Evolutionary conservation across 2,888 invertebrate genomes (phyloP), one percentile per base, ranked within the genome.

Genomic region (Scelioninae gen. 1): DNA sequence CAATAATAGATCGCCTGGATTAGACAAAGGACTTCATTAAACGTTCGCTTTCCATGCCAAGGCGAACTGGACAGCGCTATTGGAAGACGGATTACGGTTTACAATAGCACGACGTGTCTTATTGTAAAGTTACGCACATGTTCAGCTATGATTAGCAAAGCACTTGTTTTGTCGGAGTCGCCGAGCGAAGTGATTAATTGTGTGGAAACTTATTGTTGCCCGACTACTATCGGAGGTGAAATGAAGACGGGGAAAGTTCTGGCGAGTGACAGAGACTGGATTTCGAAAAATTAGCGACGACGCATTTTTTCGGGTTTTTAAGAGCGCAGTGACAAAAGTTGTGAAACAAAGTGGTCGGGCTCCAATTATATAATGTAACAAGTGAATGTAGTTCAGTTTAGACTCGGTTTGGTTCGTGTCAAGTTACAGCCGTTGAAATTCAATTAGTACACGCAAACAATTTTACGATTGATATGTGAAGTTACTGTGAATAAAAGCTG

Each of bases 41-140:
- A 87, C 72, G 85, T 76, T 86, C 83, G 88, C 89, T 91, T 91
- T 91, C 88, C 90, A 90, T 90, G 90, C 91, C 90, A 91, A 91
- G 91, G 91, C 87, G 87, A 90, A 88, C 90, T 86, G 88, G 90
- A 87, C 86, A 81, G 77, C 69, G 76, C 71, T 84, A 85, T 87
- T 82, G 83, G 85, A 87, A 90, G 89, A 90, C 87, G 88, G 89
- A 91, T 90, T 89, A 88, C 88, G 89, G 88, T 88, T 88, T 88
- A 89, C 88, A 87, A 87, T 87, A 31, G 88, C 84, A 86, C 87
- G 87, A 86, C 87, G 88, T 89, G 88, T 88, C 88, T 90, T 90
- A 90, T 90, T 86, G 87, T 86, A 63, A 66, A 62, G 66, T 55
- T 68, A 74, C 68, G 85, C 82, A 68, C 78, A 69, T 74, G 77